Evolutionary conservation across 2,888 invertebrate genomes (phyloP).

Genomic region (Bellardia bayeri): DNA sequence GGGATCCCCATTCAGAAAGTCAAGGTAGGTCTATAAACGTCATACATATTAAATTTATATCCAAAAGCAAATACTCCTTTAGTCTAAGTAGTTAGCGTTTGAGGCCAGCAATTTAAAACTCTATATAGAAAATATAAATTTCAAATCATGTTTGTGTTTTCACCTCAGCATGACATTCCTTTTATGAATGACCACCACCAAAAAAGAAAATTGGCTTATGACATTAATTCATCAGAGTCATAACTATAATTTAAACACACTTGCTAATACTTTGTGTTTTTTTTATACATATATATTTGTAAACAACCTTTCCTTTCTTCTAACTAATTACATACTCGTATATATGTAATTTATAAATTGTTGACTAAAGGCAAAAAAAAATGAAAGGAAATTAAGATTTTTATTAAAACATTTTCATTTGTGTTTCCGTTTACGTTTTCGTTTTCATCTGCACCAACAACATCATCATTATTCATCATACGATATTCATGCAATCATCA

Average conservation of each 20-base stretch:
- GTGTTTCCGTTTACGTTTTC: conserved; percentile 42
- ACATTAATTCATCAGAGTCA: conserved; percentile 68
- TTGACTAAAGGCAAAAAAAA: not conserved
- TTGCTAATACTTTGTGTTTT: conserved; percentile 6
- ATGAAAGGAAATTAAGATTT: conserved; percentile 1
- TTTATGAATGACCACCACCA: conserved; percentile 46
- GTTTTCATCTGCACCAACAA: conserved; percentile 48
- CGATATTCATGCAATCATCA: conserved; percentile 15
- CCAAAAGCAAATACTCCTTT: conserved; percentile 67
- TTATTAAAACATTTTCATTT: conserved; percentile 57
- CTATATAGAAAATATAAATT: conserved; percentile 15
- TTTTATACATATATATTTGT: not conserved
- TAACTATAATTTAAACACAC: conserved; percentile 42
- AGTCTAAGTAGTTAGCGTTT: conserved; percentile 56
- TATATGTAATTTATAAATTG: conserved; percentile 24
- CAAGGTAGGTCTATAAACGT: conserved; percentile 87
- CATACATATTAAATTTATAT: conserved; percentile 53
- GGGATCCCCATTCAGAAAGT: conserved; percentile 93
- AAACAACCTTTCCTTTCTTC: not conserved
- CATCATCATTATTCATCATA: conserved; percentile 50
- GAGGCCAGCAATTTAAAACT: conserved; percentile 39
- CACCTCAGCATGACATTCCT: conserved; percentile 58
- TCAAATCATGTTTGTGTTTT: conserved; percentile 44
- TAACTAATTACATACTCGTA: not conserved
- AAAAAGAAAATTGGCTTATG: conserved; percentile 57